These are phyloP conservation scores for Microctenopoma stevenorrisi DNA, from an alignment of 2,797 vertebrate species.

Conservation along the genomic window DNA sequence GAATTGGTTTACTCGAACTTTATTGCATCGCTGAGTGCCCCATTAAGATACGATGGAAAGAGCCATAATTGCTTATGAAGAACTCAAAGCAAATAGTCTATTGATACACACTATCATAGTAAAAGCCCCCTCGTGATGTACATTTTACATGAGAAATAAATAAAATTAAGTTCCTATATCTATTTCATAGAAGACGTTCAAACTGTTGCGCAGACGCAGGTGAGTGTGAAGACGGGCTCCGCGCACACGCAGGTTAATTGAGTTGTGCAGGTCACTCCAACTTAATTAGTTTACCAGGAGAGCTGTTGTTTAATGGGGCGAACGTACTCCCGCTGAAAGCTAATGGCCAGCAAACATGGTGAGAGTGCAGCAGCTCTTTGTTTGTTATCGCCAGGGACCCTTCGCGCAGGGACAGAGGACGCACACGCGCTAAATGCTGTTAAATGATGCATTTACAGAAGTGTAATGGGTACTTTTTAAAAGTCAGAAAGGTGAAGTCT, in stretches of 20 bases:
- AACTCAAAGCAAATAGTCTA: slow-evolving; percentile 71
- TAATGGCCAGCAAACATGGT: slow-evolving; percentile 89
- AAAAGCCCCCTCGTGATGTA: slow-evolving; percentile 28
- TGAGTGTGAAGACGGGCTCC: slow-evolving; percentile 34
- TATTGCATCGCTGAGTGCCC: slow-evolving; percentile 83
- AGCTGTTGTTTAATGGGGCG: slow-evolving; percentile 92
- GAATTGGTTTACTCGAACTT: slow-evolving; percentile 82
- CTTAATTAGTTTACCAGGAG: slow-evolving; percentile 94
- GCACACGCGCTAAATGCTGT: slow-evolving; percentile 78
- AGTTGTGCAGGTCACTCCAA: slow-evolving; percentile 89
- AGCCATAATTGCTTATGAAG: slow-evolving; percentile 79
- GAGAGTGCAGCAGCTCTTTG: slow-evolving; percentile 72
- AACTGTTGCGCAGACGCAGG: slow-evolving; percentile 3
- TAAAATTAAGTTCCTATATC: not conserved
- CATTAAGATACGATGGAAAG: slow-evolving; percentile 83
- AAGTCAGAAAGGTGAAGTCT: slow-evolving; percentile 53
- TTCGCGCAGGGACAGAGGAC: slow-evolving; percentile 23
- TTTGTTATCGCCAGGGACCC: slow-evolving; percentile 62
- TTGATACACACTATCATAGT: slow-evolving; percentile 39
- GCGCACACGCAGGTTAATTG: slow-evolving; percentile 87
- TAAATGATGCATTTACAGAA: slow-evolving; percentile 86
- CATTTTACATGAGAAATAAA: slow-evolving; percentile 7
- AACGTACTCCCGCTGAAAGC: slow-evolving; percentile 79
- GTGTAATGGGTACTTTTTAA: slow-evolving; percentile 81
- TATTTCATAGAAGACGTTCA: not conserved